Conservation (phyloP, 2,888 invertebrate genomes). For the Myopa tessellatipennis region DNA sequence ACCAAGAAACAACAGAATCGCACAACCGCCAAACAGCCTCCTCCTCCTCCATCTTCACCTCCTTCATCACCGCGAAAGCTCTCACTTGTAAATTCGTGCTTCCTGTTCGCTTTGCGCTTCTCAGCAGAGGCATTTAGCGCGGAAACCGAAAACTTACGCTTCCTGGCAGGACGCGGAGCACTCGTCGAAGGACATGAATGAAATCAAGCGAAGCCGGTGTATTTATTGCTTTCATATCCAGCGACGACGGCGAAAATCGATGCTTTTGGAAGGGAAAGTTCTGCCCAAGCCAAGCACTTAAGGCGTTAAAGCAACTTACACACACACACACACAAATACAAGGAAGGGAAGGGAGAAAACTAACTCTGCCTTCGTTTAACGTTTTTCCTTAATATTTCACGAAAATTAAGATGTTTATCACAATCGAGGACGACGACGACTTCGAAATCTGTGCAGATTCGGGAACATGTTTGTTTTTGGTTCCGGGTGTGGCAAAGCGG, state of each 20-base stretch:
- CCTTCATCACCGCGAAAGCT: background rate
- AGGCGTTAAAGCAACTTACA: slow-evolving; percentile 18
- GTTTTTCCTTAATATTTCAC: background rate
- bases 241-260: slow-evolving; percentile 2
- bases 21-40: slow-evolving; percentile 2
- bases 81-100: too few species aligned
- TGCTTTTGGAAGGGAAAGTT: background rate
- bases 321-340: background rate
- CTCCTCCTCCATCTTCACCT: background rate
- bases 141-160: slow-evolving; percentile 19
- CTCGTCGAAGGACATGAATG: background rate
- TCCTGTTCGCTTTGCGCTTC: background rate
- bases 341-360: too few species aligned
- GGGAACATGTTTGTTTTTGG: background rate
- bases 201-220: slow-evolving; percentile 22
- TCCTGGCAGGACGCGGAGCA: background rate
- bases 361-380: background rate
- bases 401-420: slow-evolving; percentile 24
- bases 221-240: slow-evolving; percentile 29
- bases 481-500: background rate
- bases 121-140: background rate
- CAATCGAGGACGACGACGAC: background rate
- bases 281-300: slow-evolving; percentile 25
- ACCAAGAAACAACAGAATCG: background rate
- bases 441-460: background rate